phyloP scores from a whole-genome alignment of 2,888 invertebrate species.

The Apantesis nais region DNA sequence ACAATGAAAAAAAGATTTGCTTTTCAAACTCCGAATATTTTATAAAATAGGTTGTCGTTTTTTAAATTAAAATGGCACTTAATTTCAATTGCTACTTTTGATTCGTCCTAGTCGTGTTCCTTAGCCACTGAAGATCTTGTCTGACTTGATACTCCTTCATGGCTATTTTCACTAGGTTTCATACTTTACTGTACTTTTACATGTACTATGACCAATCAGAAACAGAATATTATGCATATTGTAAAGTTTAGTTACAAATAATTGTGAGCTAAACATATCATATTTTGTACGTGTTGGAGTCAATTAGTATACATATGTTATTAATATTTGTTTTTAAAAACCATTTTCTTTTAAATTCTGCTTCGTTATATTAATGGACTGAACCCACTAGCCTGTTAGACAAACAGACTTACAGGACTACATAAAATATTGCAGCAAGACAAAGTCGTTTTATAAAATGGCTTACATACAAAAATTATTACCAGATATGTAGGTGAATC shows the following conservation, averaged over 20 bases:
- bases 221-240: not conserved
- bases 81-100: not conserved
- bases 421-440: not conserved
- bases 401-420: not conserved
- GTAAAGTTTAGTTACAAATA: not conserved
- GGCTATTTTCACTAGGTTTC: not conserved
- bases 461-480: not conserved
- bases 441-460: not conserved
- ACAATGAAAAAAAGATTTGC: not conserved
- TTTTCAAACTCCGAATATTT: not conserved
- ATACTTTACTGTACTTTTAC: not conserved
- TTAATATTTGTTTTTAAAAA: not conserved
- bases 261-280: not conserved
- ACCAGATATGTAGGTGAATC: too few species aligned
- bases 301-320: not conserved
- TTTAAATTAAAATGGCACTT: not conserved
- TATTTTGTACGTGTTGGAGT: not conserved
- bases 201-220: not conserved
- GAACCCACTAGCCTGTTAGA: not conserved
- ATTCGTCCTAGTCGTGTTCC: not conserved
- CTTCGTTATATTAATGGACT: not conserved
- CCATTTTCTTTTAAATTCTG: not conserved
- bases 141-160: not conserved
- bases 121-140: not conserved
- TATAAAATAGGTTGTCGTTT: not conserved